Percentiles rank a stretch among this genome's conserved stretches.
Evolutionary conservation across 2,113 vertebrate genomes (phyloP).

Genomic region (Syngnathus scovelli): DNA sequence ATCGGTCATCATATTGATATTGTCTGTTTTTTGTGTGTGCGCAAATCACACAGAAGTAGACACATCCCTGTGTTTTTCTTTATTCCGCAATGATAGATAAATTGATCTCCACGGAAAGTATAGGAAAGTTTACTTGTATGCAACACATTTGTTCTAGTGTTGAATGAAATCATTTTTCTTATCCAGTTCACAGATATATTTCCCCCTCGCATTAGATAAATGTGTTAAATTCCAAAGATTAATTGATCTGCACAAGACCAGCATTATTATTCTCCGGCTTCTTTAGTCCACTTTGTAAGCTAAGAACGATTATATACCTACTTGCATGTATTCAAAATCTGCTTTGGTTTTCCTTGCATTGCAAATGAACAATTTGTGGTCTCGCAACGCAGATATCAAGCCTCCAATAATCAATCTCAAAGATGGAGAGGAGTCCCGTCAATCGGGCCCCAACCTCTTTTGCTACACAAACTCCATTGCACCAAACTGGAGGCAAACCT

Average conservation of each 20-base stretch:
- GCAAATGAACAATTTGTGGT: conserved; percentile 2
- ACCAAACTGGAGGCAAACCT: conserved; percentile 84
- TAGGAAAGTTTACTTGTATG: not conserved
- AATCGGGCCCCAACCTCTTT: conserved; percentile 53
- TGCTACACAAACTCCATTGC: conserved; percentile 75
- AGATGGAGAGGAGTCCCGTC: conserved; percentile 50
- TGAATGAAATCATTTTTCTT: not conserved
- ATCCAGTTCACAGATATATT: not conserved
- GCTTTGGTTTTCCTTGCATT: not conserved
- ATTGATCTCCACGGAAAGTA: not conserved
- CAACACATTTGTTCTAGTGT: not conserved
- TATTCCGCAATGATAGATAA: not conserved
- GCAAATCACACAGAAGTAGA: not conserved
- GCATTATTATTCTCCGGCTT: too few relatives aligned
- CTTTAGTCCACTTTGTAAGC: too few relatives aligned
- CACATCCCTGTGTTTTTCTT: not conserved
- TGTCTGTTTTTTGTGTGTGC: too few relatives aligned
- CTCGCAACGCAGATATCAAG: conserved; percentile 38
- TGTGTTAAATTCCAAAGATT: too few relatives aligned
- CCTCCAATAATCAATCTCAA: conserved; percentile 51
- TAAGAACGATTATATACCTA: too few relatives aligned
- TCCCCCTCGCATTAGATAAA: too few relatives aligned
- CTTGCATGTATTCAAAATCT: not conserved
- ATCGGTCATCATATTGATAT: not conserved
- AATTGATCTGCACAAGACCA: too few relatives aligned